A percentile compares a stretch with the other conserved stretches of the same genome.
These are phyloP conservation scores for Yponomeuta evonymella DNA, from an alignment of 2,888 invertebrate species.

Conservation along the genomic window DNA sequence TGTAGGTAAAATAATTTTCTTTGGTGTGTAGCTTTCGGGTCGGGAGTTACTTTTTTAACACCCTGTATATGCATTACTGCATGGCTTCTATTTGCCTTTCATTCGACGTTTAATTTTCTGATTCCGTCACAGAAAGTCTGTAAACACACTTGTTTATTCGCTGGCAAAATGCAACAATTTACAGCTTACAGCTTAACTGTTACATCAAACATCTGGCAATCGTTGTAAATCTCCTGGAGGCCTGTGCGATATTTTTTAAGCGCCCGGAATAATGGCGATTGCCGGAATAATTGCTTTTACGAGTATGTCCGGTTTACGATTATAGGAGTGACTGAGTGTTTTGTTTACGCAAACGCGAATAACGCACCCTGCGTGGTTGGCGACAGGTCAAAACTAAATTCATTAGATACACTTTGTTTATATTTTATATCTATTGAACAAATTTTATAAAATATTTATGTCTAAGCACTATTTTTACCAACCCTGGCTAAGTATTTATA, in stretches of 20 bases:
- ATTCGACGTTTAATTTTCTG: not conserved
- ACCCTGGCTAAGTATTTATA: too few relatives aligned
- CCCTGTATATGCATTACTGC: too few relatives aligned
- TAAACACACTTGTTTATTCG: not conserved
- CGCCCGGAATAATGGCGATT: not conserved
- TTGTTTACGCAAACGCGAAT: not conserved
- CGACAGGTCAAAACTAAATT: not conserved
- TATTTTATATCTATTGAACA: too few relatives aligned
- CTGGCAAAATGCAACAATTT: not conserved
- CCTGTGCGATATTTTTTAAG: not conserved
- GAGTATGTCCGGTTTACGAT: not conserved
- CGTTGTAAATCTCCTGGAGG: not conserved
- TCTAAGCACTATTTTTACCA: too few relatives aligned
- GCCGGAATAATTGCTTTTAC: not conserved
- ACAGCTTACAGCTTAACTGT: not conserved
- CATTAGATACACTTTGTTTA: too few relatives aligned
- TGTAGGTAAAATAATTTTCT: too few relatives aligned
- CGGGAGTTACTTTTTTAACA: too few relatives aligned
- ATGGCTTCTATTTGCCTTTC: too few relatives aligned
- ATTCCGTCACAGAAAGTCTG: not conserved
- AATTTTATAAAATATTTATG: too few relatives aligned
- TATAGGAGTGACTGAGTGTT: not conserved
- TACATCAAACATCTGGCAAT: conserved; percentile 11
- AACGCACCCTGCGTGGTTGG: not conserved
- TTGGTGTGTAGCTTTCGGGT: too few relatives aligned